Percentiles rank a stretch among this genome's conserved stretches.
These are phyloP conservation scores for Drosophila rubida DNA, from an alignment of 2,888 invertebrate genomes.

Conservation along the genomic window DNA sequence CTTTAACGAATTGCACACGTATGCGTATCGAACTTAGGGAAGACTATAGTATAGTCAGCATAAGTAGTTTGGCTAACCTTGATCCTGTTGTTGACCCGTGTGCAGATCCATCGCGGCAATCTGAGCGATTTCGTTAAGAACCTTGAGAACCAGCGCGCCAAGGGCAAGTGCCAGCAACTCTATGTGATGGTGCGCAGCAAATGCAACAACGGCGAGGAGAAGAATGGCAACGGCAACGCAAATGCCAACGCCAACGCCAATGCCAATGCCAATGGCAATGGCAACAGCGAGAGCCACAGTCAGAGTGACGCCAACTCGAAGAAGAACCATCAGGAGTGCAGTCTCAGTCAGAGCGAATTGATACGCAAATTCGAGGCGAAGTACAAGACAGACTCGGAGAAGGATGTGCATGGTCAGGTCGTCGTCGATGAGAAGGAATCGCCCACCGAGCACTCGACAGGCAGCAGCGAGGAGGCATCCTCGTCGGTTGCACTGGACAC, in stretches of 20 bases:
- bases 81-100: neutral
- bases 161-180: slow-evolving; percentile 35
- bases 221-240: slow-evolving; percentile 60
- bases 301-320: slow-evolving; percentile 24
- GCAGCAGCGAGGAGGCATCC: slow-evolving; percentile 82
- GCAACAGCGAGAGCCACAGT: slow-evolving; percentile 31
- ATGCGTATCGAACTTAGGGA: no score
- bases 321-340: slow-evolving; percentile 31
- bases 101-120: slow-evolving; percentile 84
- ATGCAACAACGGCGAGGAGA: slow-evolving; percentile 39
- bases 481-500: slow-evolving; percentile 68
- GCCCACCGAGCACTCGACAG: slow-evolving; percentile 82
- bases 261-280: slow-evolving; percentile 34
- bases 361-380: slow-evolving; percentile 88
- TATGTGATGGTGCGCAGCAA: neutral
- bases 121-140: slow-evolving; percentile 83
- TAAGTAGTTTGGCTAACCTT: no score
- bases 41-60: no score
- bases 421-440: slow-evolving; percentile 80
- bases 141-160: slow-evolving; percentile 83
- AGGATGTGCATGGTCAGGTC: slow-evolving; percentile 63
- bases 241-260: slow-evolving; percentile 73
- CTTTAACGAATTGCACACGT: no score
- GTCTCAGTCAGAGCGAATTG: slow-evolving; percentile 81
- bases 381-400: slow-evolving; percentile 83